Base-by-base conservation (phyloP, 1,140 invertebrate genomes). In the Sycobia sp. region DNA sequence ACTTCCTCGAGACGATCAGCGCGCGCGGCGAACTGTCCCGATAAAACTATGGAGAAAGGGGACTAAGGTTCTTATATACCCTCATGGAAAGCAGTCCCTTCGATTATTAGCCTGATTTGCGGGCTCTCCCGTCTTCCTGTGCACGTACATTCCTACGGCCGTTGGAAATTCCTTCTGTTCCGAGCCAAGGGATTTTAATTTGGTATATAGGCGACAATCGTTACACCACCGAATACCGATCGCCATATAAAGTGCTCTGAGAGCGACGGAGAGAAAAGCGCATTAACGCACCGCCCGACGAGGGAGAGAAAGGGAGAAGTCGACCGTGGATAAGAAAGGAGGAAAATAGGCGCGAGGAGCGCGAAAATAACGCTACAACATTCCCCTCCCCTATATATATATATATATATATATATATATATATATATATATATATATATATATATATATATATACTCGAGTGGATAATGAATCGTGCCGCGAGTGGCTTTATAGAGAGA, bases 181-280 rank as follows among this genome's bases (percentile, higher is more conserved):
- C 11, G 5, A 34, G 32, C 32, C 11, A 34, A 7, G 32, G 32
- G 11, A 34, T 34, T 34, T 34, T 23, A 54, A 54, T 54, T 54
- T 41, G 3, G 22, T 16, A 20, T 20, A 20, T 13, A n/a, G 29
- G 20, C 18, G 32, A 51, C 29, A 51, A 51, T 54, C 41, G 41
- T 54, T 54, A 27, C 27, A 16, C 38, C 25, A 25, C 13, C 36
- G 63, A 46, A 66, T 66, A 22, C 64, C 64, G 36, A 61, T 61
- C 16, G 18, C 64, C 64, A 60, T 66, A 61, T n/a, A 55, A 57
- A 39, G 51, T 43, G 13, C 43, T 39, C 44, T 20, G 43, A 50
- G 44, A 27, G 36, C 36, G 14, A 18, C 8, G 41, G 34, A n/a
- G 36, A 51, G 43, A 47, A 63, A 56, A 54, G 25, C 23, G 56